phyloP scores from a whole-genome alignment of 2,888 invertebrate species.

The Calephelis perditalis region DNA sequence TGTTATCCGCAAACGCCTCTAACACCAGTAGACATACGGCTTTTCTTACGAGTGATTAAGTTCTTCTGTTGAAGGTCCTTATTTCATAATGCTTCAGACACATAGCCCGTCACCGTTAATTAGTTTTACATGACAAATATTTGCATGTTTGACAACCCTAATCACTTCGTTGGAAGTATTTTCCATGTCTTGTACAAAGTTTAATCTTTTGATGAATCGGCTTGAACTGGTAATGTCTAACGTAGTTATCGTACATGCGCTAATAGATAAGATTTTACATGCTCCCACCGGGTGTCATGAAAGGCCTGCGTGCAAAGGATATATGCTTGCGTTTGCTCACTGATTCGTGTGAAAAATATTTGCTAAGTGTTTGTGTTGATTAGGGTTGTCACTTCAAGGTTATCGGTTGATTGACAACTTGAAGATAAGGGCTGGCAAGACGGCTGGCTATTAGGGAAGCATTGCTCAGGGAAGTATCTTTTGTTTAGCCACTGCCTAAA shows the following conservation, averaged over 20 bases:
- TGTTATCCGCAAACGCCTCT: no score
- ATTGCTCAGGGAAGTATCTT: no score
- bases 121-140: not conserved
- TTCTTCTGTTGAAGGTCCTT: no score
- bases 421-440: not conserved
- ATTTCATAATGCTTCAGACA: no score
- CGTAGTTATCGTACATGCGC: slow-evolving; percentile 52
- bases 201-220: slow-evolving; percentile 31
- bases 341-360: slow-evolving; percentile 21
- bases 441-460: no score
- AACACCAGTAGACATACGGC: no score
- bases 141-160: not conserved
- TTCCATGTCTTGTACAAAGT: not conserved
- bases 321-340: slow-evolving; percentile 31
- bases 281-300: slow-evolving; percentile 46
- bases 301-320: slow-evolving; percentile 49
- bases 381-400: slow-evolving; percentile 13
- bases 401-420: not conserved
- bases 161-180: no score
- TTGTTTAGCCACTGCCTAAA: no score
- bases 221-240: slow-evolving; percentile 48
- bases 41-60: no score
- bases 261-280: slow-evolving; percentile 59
- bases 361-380: slow-evolving; percentile 6
- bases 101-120: no score